These are phyloP conservation scores for Neomorphus geoffroyi DNA, from an alignment of 2,797 vertebrate genomes.

Conservation along the genomic window DNA sequence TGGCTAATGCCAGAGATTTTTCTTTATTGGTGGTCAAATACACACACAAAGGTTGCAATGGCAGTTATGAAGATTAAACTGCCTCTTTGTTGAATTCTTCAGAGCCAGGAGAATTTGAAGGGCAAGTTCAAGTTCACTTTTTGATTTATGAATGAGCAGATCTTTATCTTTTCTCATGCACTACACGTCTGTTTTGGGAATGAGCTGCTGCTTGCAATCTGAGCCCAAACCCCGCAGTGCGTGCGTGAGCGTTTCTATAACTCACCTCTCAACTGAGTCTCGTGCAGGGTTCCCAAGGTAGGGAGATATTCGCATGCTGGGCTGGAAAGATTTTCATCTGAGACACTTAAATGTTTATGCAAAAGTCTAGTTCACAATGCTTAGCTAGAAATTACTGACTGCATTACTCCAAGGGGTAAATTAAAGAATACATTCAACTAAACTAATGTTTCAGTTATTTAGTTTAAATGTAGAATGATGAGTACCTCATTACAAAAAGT, in stretches of 20 bases:
- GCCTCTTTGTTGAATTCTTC: neutral
- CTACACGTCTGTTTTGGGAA: neutral
- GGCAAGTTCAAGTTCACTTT: neutral
- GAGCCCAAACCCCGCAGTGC: accelerated
- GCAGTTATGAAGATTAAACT: neutral
- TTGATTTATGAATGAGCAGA: neutral
- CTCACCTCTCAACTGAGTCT: neutral
- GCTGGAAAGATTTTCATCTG: neutral
- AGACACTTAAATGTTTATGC: neutral
- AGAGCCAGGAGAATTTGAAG: neutral
- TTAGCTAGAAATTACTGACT: neutral
- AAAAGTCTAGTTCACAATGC: neutral
- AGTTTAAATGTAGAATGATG: neutral
- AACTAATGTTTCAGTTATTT: neutral
- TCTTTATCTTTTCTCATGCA: neutral
- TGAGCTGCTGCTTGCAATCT: neutral
- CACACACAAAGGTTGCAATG: neutral
- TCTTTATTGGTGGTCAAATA: neutral
- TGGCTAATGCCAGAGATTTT: neutral
- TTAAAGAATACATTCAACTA: neutral
- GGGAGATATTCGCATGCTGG: neutral
- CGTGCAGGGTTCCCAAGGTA: neutral
- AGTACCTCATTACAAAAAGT: neutral
- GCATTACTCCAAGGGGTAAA: neutral
- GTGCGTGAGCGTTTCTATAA: neutral